A percentile compares a stretch with the other conserved stretches of the same genome.
Evolutionary conservation across 2,113 vertebrate genomes (phyloP).

Genomic region (Camarhynchus parvulus): DNA sequence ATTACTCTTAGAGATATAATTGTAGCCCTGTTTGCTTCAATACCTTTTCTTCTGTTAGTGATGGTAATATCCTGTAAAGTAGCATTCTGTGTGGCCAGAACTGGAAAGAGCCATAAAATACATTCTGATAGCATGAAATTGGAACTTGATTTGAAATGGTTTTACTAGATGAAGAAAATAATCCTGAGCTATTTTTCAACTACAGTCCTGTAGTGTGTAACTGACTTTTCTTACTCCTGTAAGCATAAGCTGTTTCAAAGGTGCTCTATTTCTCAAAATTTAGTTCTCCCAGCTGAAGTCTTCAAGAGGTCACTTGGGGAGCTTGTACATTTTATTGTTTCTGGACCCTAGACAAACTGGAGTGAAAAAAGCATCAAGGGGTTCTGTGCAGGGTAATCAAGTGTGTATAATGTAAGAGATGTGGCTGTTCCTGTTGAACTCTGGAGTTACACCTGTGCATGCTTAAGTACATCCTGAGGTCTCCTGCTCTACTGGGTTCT

Average conservation of each 20-base stretch:
- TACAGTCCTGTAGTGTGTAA: not conserved
- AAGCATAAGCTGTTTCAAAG: slow-evolving; percentile 18
- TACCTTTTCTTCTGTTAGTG: not conserved
- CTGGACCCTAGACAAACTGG: not conserved
- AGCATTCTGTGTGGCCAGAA: not conserved
- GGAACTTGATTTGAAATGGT: slow-evolving; percentile 43
- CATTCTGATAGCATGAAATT: slow-evolving; percentile 49
- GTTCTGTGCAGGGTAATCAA: slow-evolving; percentile 3
- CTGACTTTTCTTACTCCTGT: slow-evolving; percentile 26
- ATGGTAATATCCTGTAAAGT: not conserved
- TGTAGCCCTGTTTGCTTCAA: not conserved
- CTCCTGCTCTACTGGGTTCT: not conserved
- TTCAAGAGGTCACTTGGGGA: slow-evolving; percentile 25
- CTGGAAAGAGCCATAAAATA: slow-evolving; percentile 12
- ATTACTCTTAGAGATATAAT: not conserved
- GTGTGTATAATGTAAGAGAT: not conserved
- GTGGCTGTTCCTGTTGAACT: not conserved
- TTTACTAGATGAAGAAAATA: slow-evolving; percentile 35
- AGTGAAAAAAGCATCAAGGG: not conserved
- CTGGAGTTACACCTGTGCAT: not conserved
- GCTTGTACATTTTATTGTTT: slow-evolving; percentile 35
- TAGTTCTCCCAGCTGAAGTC: not conserved
- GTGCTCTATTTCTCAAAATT: not conserved
- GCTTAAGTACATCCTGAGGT: not conserved
- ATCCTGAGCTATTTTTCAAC: slow-evolving; percentile 21